Evolutionary conservation across 2,113 vertebrate species (phyloP).

Genomic region (Megaceryle torquata): DNA sequence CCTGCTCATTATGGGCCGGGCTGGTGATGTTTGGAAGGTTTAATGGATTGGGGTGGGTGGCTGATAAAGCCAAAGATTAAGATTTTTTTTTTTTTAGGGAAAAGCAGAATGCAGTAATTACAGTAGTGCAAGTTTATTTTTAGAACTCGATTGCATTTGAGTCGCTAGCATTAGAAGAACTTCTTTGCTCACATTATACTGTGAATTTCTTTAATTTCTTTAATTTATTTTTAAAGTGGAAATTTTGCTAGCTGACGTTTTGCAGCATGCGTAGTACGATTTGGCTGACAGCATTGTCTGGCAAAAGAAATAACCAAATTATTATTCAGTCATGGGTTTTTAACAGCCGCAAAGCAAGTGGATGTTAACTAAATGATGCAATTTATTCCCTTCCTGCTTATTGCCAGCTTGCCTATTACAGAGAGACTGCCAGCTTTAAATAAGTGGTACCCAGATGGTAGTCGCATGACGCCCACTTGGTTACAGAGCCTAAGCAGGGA

Average conservation of each 20-base stretch:
- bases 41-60: not conserved
- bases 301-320: conserved; percentile 89
- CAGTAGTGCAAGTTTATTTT: conserved; percentile 47
- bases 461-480: conserved; percentile 90
- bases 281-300: conserved; percentile 87
- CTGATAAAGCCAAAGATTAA: not conserved
- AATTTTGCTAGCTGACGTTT: conserved; percentile 76
- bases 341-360: conserved; percentile 90
- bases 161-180: conserved; percentile 43
- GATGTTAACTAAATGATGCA: conserved; percentile 99
- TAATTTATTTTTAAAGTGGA: conserved; percentile 74
- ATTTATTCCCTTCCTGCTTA: conserved; percentile 92
- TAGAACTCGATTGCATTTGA: conserved; percentile 16
- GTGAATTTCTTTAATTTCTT: conserved; percentile 41
- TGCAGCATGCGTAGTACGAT: conserved; percentile 73
- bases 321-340: conserved; percentile 96
- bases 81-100: not conserved
- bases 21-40: not conserved
- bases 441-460: conserved; percentile 97
- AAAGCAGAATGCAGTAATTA: not conserved
- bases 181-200: conserved; percentile 50
- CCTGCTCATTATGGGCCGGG: not conserved
- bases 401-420: conserved; percentile 91
- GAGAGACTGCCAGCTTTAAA: conserved; percentile 95
- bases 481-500: conserved; percentile 87